Evolutionary conservation across 1,140 invertebrate genomes (phyloP).

Genomic region (Lepidurus apus): DNA sequence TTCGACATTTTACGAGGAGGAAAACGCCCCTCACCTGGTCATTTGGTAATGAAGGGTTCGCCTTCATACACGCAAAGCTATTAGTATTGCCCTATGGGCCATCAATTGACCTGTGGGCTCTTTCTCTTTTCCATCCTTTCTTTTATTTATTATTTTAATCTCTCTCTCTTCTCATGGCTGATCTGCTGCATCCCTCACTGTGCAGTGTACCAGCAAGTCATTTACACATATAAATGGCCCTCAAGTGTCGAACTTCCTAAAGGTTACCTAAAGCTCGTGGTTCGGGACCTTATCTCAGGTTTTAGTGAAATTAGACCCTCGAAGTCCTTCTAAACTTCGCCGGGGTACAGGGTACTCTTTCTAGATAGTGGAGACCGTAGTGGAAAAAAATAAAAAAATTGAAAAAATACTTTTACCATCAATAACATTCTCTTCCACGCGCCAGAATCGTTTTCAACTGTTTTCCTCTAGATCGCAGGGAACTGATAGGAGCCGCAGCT

Average conservation of each 20-base stretch:
- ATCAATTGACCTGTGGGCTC: neutral
- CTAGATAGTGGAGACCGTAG: no score
- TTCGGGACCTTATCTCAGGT: neutral
- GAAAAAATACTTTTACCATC: no score
- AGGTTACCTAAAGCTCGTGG: neutral
- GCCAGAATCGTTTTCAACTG: neutral
- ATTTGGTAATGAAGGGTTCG: constrained; percentile 21
- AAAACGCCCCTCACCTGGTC: constrained; percentile 20
- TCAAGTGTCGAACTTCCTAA: no score
- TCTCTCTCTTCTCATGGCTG: neutral
- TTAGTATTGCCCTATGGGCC: constrained; percentile 21
- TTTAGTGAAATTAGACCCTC: neutral
- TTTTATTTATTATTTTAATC: neutral
- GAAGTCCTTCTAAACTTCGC: no score
- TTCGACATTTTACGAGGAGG: constrained; percentile 1
- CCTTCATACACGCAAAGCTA: constrained; percentile 14
- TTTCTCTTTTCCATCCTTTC: neutral
- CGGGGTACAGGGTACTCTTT: no score
- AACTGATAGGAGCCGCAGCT: neutral
- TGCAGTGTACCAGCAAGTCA: neutral
- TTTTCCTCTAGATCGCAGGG: neutral
- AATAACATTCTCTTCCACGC: neutral
- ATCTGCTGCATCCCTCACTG: neutral
- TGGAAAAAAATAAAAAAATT: no score
- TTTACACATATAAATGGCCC: no score